Conservation (phyloP, 2,888 invertebrate genomes). For the Chrysina gloriosa region DNA sequence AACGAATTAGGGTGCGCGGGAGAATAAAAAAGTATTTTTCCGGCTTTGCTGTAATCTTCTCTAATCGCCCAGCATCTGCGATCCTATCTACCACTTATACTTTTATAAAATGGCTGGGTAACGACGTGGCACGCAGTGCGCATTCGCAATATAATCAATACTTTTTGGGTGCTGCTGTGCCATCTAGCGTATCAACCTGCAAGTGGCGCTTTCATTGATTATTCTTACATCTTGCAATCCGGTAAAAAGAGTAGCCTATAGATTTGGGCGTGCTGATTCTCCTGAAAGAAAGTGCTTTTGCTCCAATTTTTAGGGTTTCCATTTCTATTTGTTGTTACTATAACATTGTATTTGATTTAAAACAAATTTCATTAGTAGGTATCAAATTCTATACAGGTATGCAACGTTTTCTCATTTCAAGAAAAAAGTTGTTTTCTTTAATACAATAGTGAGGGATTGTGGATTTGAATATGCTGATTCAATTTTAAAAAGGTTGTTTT, state of each 20-base stretch:
- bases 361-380: background rate
- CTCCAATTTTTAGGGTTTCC: background rate
- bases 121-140: constrained; percentile 35
- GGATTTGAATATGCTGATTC: no score
- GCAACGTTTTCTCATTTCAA: no score
- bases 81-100: constrained; percentile 38
- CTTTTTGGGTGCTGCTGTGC: background rate
- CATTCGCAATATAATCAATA: constrained; percentile 33
- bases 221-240: constrained; percentile 6
- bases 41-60: constrained; percentile 28
- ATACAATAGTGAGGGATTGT: no score
- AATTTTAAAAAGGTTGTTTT: no score
- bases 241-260: constrained; percentile 31
- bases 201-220: constrained; percentile 26
- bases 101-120: constrained; percentile 41
- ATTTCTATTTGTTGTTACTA: background rate
- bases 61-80: constrained; percentile 32
- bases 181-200: background rate
- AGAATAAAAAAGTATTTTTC: constrained; percentile 32
- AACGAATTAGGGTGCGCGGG: constrained; percentile 13
- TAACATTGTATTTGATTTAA: background rate
- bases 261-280: constrained; percentile 27
- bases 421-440: no score
- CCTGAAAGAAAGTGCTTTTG: constrained; percentile 6
- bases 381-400: no score